phyloP scores from a whole-genome alignment of 2,113 vertebrate genomes.

The Globicephala melas region DNA sequence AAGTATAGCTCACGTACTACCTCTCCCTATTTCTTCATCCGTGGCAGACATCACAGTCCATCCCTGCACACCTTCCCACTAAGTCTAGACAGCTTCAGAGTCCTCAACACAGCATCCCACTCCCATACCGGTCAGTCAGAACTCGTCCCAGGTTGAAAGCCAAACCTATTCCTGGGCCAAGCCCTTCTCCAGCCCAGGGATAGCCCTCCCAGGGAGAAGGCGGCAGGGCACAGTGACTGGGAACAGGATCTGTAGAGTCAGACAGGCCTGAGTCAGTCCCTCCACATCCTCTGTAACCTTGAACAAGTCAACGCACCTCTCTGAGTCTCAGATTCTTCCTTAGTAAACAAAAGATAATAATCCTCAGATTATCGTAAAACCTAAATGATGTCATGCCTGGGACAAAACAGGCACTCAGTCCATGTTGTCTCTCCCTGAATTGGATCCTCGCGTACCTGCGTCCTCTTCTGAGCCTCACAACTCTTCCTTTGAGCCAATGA shows the following conservation, averaged over 20 bases:
- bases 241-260: background rate
- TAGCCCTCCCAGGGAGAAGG: too few species aligned
- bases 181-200: background rate
- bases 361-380: background rate
- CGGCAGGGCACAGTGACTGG: background rate
- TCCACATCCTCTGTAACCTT: background rate
- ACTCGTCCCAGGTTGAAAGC: background rate
- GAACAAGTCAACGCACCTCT: background rate
- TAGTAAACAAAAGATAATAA: background rate
- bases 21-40: background rate
- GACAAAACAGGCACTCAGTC: background rate
- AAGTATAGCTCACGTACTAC: background rate
- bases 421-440: background rate
- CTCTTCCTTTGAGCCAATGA: background rate
- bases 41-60: background rate
- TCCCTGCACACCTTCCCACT: background rate
- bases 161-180: background rate
- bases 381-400: background rate
- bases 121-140: background rate
- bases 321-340: background rate
- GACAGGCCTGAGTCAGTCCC: background rate
- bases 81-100: background rate
- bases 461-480: background rate
- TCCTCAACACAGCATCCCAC: background rate
- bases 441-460: background rate